A percentile compares a stretch with the other conserved stretches of the same genome.
Conservation (phyloP, 2,888 invertebrate species). For the Stenotaenia linearis region DNA sequence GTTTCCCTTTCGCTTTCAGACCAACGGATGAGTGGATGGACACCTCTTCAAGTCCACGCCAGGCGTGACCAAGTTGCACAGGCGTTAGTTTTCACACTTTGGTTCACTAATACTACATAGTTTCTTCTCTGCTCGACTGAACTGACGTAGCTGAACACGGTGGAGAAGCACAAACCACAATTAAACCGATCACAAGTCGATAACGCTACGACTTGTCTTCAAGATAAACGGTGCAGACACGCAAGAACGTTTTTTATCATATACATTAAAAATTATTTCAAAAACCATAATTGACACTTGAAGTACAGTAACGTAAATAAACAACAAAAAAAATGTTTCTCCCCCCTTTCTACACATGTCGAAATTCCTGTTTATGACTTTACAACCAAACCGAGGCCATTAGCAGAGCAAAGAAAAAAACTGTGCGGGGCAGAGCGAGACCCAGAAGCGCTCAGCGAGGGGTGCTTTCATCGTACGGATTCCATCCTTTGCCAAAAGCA, state of each 20-base stretch:
- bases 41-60: constrained; percentile 7
- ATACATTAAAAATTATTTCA: too few relatives aligned
- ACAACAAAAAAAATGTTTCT: background rate
- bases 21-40: constrained; percentile 17
- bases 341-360: background rate
- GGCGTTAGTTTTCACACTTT: constrained; percentile 20
- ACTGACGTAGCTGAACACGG: background rate
- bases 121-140: background rate
- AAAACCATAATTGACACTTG: too few relatives aligned
- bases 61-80: constrained; percentile 8
- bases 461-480: constrained; percentile 8
- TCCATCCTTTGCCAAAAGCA: constrained; percentile 13
- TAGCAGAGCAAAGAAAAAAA: background rate
- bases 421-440: background rate
- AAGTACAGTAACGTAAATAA: background rate
- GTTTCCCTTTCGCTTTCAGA: constrained; percentile 1
- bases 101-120: background rate
- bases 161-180: constrained; percentile 2
- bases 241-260: too few relatives aligned
- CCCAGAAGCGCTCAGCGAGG: background rate
- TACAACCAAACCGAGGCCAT: background rate
- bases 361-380: background rate
- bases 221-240: background rate
- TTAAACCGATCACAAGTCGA: constrained; percentile 16
- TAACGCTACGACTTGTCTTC: background rate